These are phyloP conservation scores for Streptopelia turtur DNA, from an alignment of 2,797 vertebrate genomes.

Conservation along the genomic window DNA sequence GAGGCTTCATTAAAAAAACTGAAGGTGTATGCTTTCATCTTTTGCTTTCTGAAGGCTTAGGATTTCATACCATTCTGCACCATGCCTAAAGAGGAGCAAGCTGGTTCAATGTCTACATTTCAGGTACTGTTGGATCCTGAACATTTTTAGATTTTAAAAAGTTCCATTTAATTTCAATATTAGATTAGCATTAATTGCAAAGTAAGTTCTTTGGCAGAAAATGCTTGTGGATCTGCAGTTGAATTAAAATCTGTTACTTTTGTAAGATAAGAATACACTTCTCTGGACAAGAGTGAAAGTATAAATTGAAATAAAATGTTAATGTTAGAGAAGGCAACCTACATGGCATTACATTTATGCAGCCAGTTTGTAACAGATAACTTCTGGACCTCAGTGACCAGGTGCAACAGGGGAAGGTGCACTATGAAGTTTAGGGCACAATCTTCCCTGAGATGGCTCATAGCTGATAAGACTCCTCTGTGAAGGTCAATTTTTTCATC, in stretches of 20 bases:
- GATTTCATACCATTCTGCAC: background rate
- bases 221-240: background rate
- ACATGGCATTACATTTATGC: background rate
- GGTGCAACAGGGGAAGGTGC: background rate
- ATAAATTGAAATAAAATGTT: background rate
- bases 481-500: background rate
- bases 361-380: background rate
- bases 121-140: background rate
- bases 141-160: background rate
- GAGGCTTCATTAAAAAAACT: background rate
- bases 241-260: background rate
- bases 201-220: background rate
- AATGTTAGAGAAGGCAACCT: background rate
- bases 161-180: background rate
- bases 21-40: background rate
- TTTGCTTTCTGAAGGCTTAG: background rate
- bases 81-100: background rate
- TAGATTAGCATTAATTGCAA: background rate
- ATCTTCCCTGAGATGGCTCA: background rate
- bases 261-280: background rate
- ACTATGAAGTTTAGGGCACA: background rate
- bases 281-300: background rate
- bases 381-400: background rate
- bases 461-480: background rate
- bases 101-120: background rate